Base-by-base conservation (phyloP, 92 coral and sea anemone genomes). In the Porites lobata region DNA sequence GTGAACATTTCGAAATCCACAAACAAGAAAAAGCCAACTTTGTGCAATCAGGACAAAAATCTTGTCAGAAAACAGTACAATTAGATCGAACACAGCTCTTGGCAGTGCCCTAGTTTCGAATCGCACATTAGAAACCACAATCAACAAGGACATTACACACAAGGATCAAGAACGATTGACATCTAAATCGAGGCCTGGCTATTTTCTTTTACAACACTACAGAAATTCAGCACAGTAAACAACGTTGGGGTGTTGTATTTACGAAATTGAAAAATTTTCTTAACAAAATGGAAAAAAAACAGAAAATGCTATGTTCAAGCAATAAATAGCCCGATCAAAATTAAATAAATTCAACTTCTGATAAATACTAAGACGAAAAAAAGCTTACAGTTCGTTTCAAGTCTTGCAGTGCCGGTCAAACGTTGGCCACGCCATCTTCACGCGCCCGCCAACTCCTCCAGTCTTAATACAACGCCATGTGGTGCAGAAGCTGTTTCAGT, bases 401-500 rank as follows among this genome's bases (percentile, higher is more conserved):
- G 67, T 84, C 65, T 83, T 73, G 80, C 65, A 82, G 29, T 15
- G 68, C 59, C 69, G 63, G 10, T 15, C 8, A 17, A 21, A 8
- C 22, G 66, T 61, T 15, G 54, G 73, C 83, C 89, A 69, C 88
- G 88, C 74, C 88, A 75, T 76, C 62, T 75, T 65, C 75, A 64
- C 52, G 88, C 83, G 82, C n/a, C 68, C 83, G 81, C 50, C 32
- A 19, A 76, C 50, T 68, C 22, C 24, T 67, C 50, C 61, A 68
- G 69, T 56, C 78, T 50, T 50, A 56, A 19, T 4, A 85, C 62
- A 78, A 59, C 69, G 70, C 81, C 63, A 58, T 59, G 65, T 71
- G 63, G 63, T 50, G 73, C 51, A 59, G 50, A 50, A 61, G 61
- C 63, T 4, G 47, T 38, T 38, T 38, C 47, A 38, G 54, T 72